Evolutionary conservation across 2,113 vertebrate species (phyloP), one percentile per base, ranked within the genome.

Genomic region (Chascanopsetta lugubris): DNA sequence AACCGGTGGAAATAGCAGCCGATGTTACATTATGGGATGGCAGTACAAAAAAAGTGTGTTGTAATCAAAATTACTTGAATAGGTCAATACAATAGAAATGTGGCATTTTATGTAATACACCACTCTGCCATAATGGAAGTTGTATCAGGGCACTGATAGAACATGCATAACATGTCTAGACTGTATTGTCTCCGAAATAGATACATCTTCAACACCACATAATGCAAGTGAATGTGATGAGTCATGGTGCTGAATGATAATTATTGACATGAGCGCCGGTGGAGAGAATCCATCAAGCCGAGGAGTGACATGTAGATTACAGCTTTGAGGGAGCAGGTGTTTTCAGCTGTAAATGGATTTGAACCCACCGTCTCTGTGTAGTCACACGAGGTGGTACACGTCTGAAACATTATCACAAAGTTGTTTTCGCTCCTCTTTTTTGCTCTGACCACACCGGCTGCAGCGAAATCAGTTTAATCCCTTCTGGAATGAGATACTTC

Each of bases 401-500:
- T 56, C 60, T 62, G 38, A 72, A 69, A 54, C 42, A 20, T 57
- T 61, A 57, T 24, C 22, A 54, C 65, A 49, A 72, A 54, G 27
- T 50, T 54, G 25, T 65, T 79, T 0, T 72, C 65, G 63, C 50
- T 47, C 21, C 20, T 64, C 6, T 49, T 34, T 5, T 49, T 34
- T 56, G 55, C 61, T 61, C 69, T 63, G 60, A 62, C 61, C 53
- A 48, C n/a, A 60, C 43, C 64, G 46, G 18, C 70, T 72, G 59
- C 66, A 34, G 60, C 56, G 63, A 34, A 75, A 72, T 81, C 51
- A 77, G 59, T 67, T 53, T 42, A 60, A 69, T 79, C 62, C 60
- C 30, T 60, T 53, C 53, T 75, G 53, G 79, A 74, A 81, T 78
- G 21, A 56, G 27, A 77, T 45, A 68, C 58, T 69, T 81, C 72